These are phyloP conservation scores for Drosophila robusta DNA, from an alignment of 2,888 invertebrate genomes.

Conservation along the genomic window DNA sequence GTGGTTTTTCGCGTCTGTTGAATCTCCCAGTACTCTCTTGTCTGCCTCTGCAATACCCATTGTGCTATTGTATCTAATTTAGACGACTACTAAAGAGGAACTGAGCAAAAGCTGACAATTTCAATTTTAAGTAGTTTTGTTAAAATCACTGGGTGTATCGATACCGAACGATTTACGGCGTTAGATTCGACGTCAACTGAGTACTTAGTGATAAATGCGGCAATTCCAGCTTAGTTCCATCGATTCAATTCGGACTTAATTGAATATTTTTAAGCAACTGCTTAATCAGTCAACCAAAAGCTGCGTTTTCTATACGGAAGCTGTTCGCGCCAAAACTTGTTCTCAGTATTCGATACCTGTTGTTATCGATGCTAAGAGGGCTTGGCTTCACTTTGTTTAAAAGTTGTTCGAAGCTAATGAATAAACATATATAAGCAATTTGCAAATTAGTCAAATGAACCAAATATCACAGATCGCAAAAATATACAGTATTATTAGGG, in stretches of 20 bases:
- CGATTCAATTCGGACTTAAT: not conserved
- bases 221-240: not conserved
- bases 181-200: not conserved
- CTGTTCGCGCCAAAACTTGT: not conserved
- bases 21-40: not conserved
- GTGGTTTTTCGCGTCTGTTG: not conserved
- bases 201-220: not conserved
- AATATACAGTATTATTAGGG: not conserved
- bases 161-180: not conserved
- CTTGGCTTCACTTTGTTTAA: too few relatives aligned
- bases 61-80: slow-evolving; percentile 8
- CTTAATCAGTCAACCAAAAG: not conserved
- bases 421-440: too few relatives aligned
- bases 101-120: slow-evolving; percentile 3
- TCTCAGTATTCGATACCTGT: too few relatives aligned
- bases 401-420: too few relatives aligned
- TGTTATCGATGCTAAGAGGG: too few relatives aligned
- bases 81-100: not conserved
- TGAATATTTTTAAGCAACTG: not conserved
- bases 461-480: too few relatives aligned
- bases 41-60: slow-evolving; percentile 41
- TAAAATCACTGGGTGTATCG: slow-evolving; percentile 8
- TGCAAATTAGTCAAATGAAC: too few relatives aligned
- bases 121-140: slow-evolving; percentile 22
- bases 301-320: not conserved